These are phyloP conservation scores for Gambusia holbrooki DNA, from an alignment of 2,113 vertebrate genomes.

Conservation along the genomic window DNA sequence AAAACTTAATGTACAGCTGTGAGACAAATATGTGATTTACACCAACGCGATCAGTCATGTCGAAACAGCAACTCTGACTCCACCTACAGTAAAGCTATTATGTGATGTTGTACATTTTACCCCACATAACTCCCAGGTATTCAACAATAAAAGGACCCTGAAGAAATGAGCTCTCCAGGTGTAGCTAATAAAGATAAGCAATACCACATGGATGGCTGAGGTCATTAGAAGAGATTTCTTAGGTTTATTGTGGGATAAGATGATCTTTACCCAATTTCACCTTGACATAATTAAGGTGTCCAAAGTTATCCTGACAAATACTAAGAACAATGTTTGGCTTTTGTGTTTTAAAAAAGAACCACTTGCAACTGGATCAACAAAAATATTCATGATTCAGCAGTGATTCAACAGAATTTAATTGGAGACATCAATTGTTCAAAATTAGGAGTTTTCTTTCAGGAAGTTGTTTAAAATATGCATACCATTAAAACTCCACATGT, in stretches of 20 bases:
- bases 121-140: slow-evolving; percentile 25
- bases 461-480: slow-evolving; percentile 26
- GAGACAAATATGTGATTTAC: slow-evolving; percentile 39
- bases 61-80: slow-evolving; percentile 35
- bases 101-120: slow-evolving; percentile 33
- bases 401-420: background rate
- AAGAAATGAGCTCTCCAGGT: slow-evolving; percentile 14
- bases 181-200: slow-evolving; percentile 29
- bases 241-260: slow-evolving; percentile 12
- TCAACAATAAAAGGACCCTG: slow-evolving; percentile 28
- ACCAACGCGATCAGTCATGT: slow-evolving; percentile 46
- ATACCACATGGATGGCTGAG: slow-evolving; percentile 39
- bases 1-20: slow-evolving; percentile 56
- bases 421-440: background rate
- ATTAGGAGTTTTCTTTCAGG: slow-evolving; percentile 3
- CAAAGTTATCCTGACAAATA: background rate
- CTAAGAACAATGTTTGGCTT: background rate
- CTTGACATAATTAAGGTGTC: background rate
- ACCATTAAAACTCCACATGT: slow-evolving; percentile 16
- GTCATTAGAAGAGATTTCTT: slow-evolving; percentile 15
- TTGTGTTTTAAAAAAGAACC: background rate
- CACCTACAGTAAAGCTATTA: slow-evolving; percentile 33
- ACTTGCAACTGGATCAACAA: background rate
- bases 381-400: background rate
- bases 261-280: background rate